Conservation (phyloP, 1,140 invertebrate species). For the Trypoxylus dichotomus region DNA sequence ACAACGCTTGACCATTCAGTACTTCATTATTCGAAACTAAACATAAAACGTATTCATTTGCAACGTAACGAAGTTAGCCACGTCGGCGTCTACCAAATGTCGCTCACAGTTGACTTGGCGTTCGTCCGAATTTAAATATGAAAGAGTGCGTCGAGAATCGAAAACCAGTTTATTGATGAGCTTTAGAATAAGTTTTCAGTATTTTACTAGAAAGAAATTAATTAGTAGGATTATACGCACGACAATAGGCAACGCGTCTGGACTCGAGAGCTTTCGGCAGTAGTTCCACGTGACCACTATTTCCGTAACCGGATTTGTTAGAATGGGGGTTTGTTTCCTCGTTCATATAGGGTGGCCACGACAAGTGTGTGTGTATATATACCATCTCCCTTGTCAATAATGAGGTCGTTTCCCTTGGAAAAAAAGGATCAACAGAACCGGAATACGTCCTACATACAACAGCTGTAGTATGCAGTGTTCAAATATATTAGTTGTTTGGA, state of each 20-base stretch:
- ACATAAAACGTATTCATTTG: neutral
- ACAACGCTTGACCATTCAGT: neutral
- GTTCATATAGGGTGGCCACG: neutral
- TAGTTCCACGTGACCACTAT: conserved; percentile 7
- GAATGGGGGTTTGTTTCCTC: conserved; percentile 7
- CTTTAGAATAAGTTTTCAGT: neutral
- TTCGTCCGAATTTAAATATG: conserved; percentile 9
- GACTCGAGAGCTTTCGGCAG: neutral
- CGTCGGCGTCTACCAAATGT: conserved; percentile 9
- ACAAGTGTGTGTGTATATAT: conserved; percentile 17
- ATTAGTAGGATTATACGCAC: neutral
- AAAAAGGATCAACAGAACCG: conserved; percentile 8
- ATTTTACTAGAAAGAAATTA: neutral
- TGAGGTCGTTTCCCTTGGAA: conserved; percentile 17
- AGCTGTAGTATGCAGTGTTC: neutral
- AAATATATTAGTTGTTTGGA: neutral
- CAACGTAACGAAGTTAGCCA: neutral
- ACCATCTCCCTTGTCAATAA: neutral
- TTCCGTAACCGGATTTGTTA: conserved; percentile 11
- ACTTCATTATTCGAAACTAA: conserved; percentile 7
- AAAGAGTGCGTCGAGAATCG: neutral
- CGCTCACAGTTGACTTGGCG: neutral
- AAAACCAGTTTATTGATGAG: neutral
- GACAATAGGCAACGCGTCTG: neutral
- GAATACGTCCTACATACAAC: conserved; percentile 2